Conservation (phyloP, 2,888 invertebrate genomes). For the Malacosoma neustria region DNA sequence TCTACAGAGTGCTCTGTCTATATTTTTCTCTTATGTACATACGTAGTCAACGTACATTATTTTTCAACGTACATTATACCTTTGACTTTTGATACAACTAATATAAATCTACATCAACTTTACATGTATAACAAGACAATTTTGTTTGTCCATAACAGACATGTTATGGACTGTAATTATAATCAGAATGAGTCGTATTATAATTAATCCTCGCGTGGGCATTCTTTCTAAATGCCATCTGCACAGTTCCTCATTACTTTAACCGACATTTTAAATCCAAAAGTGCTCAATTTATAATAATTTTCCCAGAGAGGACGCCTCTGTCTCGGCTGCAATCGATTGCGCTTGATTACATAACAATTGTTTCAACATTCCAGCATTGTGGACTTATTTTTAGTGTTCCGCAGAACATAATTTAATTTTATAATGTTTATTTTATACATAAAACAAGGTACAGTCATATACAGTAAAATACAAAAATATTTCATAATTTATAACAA, state of each 20-base stretch:
- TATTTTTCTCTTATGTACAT: neutral
- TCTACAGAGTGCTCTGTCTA: slow-evolving; percentile 13
- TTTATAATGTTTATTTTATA: no score
- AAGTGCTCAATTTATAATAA: neutral
- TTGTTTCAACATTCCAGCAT: neutral
- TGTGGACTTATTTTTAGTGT: neutral
- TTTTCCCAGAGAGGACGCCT: neutral
- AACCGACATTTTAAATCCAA: neutral
- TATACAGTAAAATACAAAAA: no score
- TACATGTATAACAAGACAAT: neutral
- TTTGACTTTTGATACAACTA: no score
- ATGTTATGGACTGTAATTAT: no score
- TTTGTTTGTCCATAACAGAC: neutral
- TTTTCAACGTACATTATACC: no score
- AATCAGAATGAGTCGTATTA: no score
- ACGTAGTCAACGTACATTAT: neutral
- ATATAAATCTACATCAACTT: no score
- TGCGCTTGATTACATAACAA: neutral
- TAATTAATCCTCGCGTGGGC: no score
- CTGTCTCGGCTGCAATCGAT: neutral
- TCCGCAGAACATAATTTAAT: no score
- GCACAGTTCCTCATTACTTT: neutral
- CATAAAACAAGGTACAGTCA: no score
- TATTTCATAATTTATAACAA: no score
- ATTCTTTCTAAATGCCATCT: no score